phyloP scores from a whole-genome alignment of 2,888 invertebrate genomes.

The Heliothis peltigera region DNA sequence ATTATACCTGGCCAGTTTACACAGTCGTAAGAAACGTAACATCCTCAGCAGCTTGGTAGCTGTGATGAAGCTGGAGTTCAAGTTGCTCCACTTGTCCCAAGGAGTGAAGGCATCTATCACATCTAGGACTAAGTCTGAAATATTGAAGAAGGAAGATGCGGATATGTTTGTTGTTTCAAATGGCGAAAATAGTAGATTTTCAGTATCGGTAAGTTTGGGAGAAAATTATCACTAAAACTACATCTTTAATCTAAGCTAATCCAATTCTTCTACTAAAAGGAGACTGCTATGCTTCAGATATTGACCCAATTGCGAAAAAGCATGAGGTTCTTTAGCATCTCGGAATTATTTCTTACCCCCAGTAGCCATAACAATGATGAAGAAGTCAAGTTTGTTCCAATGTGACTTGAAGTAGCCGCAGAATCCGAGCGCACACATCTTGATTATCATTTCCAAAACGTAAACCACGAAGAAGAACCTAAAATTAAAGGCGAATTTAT shows the following conservation, averaged over 20 bases:
- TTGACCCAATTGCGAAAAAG: background rate
- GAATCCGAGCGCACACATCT: conserved; percentile 79
- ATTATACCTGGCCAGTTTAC: conserved; percentile 80
- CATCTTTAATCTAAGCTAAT: background rate
- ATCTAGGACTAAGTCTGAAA: conserved; percentile 82
- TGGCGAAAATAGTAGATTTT: no score
- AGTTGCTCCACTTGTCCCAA: conserved; percentile 82
- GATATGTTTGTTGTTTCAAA: background rate
- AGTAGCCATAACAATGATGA: conserved; percentile 86
- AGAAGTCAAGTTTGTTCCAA: conserved; percentile 90
- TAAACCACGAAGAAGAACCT: conserved; percentile 82
- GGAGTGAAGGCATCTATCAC: conserved; percentile 78
- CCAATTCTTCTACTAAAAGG: no score
- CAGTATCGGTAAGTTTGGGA: no score
- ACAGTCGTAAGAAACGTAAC: conserved; percentile 83
- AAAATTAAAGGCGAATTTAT: conserved; percentile 19
- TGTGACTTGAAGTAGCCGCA: conserved; percentile 86
- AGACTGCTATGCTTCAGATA: background rate
- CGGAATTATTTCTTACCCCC: conserved; percentile 69
- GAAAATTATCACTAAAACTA: background rate
- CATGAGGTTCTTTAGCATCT: no score
- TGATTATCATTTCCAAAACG: conserved; percentile 81
- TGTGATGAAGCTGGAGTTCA: conserved; percentile 83
- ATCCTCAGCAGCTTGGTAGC: conserved; percentile 83
- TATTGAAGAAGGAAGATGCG: no score